Evolutionary conservation across 2,888 invertebrate genomes (phyloP).

Genomic region (Drosophila aldrichi): DNA sequence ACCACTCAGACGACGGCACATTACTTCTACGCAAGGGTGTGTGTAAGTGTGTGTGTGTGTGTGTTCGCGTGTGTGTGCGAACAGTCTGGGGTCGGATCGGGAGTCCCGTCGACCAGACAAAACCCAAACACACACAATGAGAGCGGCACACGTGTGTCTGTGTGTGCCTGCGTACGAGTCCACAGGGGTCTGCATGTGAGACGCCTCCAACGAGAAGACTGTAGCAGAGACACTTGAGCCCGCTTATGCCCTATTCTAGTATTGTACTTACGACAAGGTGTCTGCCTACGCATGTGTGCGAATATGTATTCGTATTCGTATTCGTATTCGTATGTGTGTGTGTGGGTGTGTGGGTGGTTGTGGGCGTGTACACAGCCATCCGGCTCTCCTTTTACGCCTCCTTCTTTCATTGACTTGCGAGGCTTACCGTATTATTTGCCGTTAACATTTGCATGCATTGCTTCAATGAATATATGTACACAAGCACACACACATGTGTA

Average conservation of each 20-base stretch:
- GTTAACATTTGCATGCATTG: constrained; percentile 3
- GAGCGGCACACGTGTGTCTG: background rate
- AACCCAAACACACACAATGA: background rate
- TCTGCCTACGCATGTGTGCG: constrained; percentile 2
- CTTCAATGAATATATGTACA: constrained; percentile 3
- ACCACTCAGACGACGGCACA: constrained; percentile 57
- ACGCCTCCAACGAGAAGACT: constrained; percentile 2
- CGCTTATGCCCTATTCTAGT: background rate
- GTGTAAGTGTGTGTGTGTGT: background rate
- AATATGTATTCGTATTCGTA: background rate
- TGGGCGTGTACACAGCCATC: background rate
- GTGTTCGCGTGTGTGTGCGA: background rate
- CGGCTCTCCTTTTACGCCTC: background rate
- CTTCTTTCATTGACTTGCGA: constrained; percentile 9
- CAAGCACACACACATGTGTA: background rate
- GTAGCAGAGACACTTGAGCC: background rate
- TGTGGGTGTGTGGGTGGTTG: constrained; percentile 1
- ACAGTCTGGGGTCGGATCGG: constrained; percentile 15
- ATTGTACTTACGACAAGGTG: constrained; percentile 10
- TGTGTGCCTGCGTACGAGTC: background rate
- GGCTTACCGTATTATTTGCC: constrained; percentile 37
- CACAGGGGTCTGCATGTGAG: background rate
- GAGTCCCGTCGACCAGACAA: constrained; percentile 14
- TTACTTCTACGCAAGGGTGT: constrained; percentile 26
- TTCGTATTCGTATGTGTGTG: constrained; percentile 8